Base-by-base conservation (phyloP, 2,888 invertebrate genomes). In the Drosophila limbata region DNA sequence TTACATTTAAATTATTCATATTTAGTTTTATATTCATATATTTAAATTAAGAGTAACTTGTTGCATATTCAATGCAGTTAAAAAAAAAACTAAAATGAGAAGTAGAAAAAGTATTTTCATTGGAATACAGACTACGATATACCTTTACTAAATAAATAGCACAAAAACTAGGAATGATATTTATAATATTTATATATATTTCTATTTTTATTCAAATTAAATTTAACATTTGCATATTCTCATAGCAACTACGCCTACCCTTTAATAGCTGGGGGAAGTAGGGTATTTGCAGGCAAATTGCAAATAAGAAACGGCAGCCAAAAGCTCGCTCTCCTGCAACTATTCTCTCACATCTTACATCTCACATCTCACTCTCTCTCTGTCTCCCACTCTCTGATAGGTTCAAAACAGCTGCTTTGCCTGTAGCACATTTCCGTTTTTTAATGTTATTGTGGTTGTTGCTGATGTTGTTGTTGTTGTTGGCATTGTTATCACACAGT, bases 361-460 rank as follows among this genome's bases (percentile, higher is more conserved):
- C 50, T 17, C 45, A n/a, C n/a, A n/a, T 5, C 19, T 47, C 39
- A 44, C 57, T 25, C 45, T 28, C 28, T 8, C 28, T 28, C 28
- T 28, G 28, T 28, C 28, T 51, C 66, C 21, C 64, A 17, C 45
- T 40, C 31, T 52, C 11, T 37, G 61, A 10, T 61, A 11, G 51
- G 28, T 21, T 35, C 31, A 42, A 42, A 78, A 81, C 81, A 81
- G 85, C 85, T 81, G 81, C 71, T 84, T 61, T 51, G 55, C 63
- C 51, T 73, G 56, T 67, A 62, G 63, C 77, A 55, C 61, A 61
- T 66, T 81, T 79, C 69, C 79, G 67, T 69, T 66, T 84, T 47
- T 69, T 66, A 66, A 65, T 67, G 67, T 66, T 77, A 47, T 51
- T 81, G 52, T 66, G 42, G 39, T 50, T 57, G 39, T 51, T 13